Percentiles rank a stretch among this genome's conserved stretches.
phyloP scores from a whole-genome alignment of 1,140 invertebrate genomes.

The Orussus abietinus region DNA sequence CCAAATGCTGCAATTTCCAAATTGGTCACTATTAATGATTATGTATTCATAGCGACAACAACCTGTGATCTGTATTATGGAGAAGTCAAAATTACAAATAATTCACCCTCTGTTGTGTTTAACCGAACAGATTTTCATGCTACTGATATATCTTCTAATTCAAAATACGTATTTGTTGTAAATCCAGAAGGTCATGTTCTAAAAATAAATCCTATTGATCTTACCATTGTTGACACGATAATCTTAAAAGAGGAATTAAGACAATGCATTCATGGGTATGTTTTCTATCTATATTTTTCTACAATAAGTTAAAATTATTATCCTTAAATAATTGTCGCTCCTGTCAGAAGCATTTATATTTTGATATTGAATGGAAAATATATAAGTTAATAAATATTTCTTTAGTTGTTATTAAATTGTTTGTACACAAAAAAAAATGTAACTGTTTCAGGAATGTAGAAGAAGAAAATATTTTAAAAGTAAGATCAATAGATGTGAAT shows the following conservation, averaged over 20 bases:
- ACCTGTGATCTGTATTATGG: conserved; percentile 41
- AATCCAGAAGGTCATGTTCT: conserved; percentile 60
- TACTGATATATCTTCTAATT: conserved; percentile 61
- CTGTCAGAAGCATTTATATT: too few species aligned
- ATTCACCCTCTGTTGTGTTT: conserved; percentile 20
- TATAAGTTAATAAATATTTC: conserved; percentile 1
- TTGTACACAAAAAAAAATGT: conserved; percentile 1
- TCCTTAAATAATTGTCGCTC: background rate
- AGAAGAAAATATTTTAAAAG: conserved; percentile 59
- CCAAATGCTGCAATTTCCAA: conserved; percentile 38
- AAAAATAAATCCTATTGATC: conserved; percentile 54
- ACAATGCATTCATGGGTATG: conserved; percentile 60
- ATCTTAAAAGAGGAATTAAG: conserved; percentile 61
- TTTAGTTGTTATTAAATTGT: background rate
- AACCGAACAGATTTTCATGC: conserved; percentile 39
- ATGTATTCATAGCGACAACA: conserved; percentile 42
- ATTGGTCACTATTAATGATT: conserved; percentile 34
- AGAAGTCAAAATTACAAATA: conserved; percentile 19
- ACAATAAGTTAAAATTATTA: background rate
- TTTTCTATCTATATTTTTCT: conserved; percentile 6
- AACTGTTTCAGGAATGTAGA: conserved; percentile 51
- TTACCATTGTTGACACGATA: conserved; percentile 59
- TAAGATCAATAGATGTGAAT: conserved; percentile 60
- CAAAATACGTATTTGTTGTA: conserved; percentile 60
- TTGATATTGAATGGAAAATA: background rate